Base-by-base conservation (phyloP, 2,888 invertebrate species). In the Hoplodrina blanda region DNA sequence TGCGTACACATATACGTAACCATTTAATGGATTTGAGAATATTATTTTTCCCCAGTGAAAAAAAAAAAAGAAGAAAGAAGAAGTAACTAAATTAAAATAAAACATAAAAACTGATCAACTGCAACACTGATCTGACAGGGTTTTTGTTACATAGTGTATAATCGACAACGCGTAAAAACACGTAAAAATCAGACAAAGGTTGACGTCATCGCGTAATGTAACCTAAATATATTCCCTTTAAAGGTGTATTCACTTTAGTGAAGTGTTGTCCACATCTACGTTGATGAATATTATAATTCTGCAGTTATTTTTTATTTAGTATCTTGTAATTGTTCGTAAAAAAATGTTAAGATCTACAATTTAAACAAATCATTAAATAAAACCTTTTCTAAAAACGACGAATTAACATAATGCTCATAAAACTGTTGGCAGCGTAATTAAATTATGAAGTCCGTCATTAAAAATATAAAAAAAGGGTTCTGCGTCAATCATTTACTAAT, bases 391-490 rank as follows among this genome's bases (percentile, higher is more conserved):
- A 4, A 33, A 62, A 44, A 70, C 13, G 4, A 11, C 11, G 0
- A 46, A 41, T 53, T 4, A 33, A 25, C 2, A 13, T 3, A 37
- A 37, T 59, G 8, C 8, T 37, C 13, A 3, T 50, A 61, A 68
- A 67, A 59, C 53, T 52, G 57, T 66, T 80, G 80, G 73, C 80
- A 64, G 59, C 52, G 17, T 82, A 82, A 82, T 82, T 71, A 19
- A 70, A 82, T 76, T 82, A 81, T 44, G 64, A 76, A 73, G 65
- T 49, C 76, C 13, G 76, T 61, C 72, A 68, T 50, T 52, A 46
- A 13, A 62, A 62, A 59, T 57, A 59, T 62, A 68, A 83, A 74
- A 71, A 69, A 74, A 73, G 55, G 52, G 57, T 62, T 78, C 56
- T 63, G 10, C 49, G 76, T 70, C 68, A 71, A 56, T 77, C 55